Base-by-base conservation (phyloP, 92 coral and sea anemone genomes). In the Desmophyllum pertusum region DNA sequence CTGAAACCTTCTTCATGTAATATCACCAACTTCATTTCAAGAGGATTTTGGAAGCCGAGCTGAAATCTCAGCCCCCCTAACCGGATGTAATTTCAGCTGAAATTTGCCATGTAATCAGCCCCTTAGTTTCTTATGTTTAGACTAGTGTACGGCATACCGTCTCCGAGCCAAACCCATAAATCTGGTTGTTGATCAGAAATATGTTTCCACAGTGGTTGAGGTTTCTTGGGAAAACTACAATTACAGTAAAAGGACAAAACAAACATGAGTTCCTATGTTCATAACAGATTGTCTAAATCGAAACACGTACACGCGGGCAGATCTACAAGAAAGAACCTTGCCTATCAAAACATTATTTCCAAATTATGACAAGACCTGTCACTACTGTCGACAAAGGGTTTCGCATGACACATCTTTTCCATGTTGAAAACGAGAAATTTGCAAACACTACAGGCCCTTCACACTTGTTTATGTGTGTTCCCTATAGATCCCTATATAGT, bases 101-200 rank as follows among this genome's bases (percentile, higher is more conserved):
- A 48, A 5, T 61, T 79, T 4, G 25, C 53, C 43, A 65, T 19
- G 25, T n/a, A n/a, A n/a, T n/a, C n/a, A n/a, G n/a, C n/a, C n/a
- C n/a, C n/a, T n/a, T n/a, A n/a, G n/a, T n/a, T n/a, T n/a, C n/a
- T 46, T 3, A 1, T 6, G 52, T 46, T 46, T 46, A 15, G 9
- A n/a, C 13, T 67, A 31, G 29, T 23, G 38, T n/a, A 10, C 51
- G 13, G 37, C 97, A 74, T 83, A 96, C 98, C 98, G 78, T 96
- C 98, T 72, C 98, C 98, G 18, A 96, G 94, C 98, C 98, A 96
- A 71, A 96, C 85, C 97, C 97, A 96, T 55, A 96, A 39, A 79
- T 96, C 98, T 37, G 98, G 98, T 14, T 89, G 70, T 79, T 89
- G 94, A 37, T 72, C 62, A 37, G 80, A 69, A 78, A 96, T 89